Conservation (phyloP, 2,888 invertebrate species). For the Lottia scabra region DNA sequence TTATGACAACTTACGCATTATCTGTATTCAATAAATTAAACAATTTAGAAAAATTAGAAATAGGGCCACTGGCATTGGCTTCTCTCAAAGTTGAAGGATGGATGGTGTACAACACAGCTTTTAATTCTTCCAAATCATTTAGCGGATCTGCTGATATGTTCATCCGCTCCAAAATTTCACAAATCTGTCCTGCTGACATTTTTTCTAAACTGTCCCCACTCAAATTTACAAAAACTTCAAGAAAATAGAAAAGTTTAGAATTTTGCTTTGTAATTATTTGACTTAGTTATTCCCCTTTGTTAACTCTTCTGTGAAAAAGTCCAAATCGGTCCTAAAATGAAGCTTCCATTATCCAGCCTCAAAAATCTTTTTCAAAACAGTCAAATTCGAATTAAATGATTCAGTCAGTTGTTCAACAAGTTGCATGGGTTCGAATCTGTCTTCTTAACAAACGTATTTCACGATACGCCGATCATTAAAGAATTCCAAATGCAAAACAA, state of each 20-base stretch:
- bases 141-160: slow-evolving; percentile 43
- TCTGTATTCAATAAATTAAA: slow-evolving; percentile 54
- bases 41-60: slow-evolving; percentile 45
- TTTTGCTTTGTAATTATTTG: too few relatives aligned
- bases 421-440: too few relatives aligned
- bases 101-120: slow-evolving; percentile 42
- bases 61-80: slow-evolving; percentile 44
- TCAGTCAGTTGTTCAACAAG: too few relatives aligned
- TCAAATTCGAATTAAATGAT: too few relatives aligned
- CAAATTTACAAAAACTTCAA: neutral
- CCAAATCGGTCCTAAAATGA: too few relatives aligned
- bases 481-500: too few relatives aligned
- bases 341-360: too few relatives aligned
- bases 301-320: too few relatives aligned
- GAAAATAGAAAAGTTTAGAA: neutral
- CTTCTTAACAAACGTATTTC: too few relatives aligned
- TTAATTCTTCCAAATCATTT: slow-evolving; percentile 49
- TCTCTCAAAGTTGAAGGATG: slow-evolving; percentile 38
- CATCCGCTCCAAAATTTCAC: slow-evolving; percentile 44
- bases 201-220: neutral
- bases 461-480: too few relatives aligned
- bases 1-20: slow-evolving; percentile 40
- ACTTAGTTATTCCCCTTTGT: too few relatives aligned
- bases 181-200: slow-evolving; percentile 31
- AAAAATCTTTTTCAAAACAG: too few relatives aligned